These are phyloP conservation scores for Rhadinocentrus ornatus DNA, from an alignment of 2,797 vertebrate species.

Conservation along the genomic window DNA sequence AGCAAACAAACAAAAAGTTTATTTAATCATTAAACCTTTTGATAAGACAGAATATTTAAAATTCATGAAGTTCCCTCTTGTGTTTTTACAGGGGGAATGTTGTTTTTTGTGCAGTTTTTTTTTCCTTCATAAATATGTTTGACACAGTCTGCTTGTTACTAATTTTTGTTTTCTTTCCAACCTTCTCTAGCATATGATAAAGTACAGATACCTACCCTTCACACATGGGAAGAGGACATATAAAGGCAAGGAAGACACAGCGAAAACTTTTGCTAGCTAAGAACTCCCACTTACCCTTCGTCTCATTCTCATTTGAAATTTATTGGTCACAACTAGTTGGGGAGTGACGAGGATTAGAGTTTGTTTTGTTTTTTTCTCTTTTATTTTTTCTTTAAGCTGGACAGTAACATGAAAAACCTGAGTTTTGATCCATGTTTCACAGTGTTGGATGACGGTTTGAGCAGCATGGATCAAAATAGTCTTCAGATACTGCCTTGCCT, in stretches of 20 bases:
- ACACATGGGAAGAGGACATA: conserved; percentile 99
- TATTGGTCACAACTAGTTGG: conserved; percentile 59
- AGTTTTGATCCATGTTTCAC: conserved; percentile 88
- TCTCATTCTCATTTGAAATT: conserved; percentile 66
- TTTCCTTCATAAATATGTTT: background rate
- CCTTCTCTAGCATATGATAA: conserved; percentile 95
- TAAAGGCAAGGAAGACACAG: conserved; percentile 97
- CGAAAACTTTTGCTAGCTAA: conserved; percentile 98
- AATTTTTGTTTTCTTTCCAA: conserved; percentile 47
- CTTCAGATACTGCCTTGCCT: conserved; percentile 58
- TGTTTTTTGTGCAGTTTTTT: background rate
- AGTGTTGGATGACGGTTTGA: conserved; percentile 69
- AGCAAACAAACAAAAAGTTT: background rate
- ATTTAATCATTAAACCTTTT: background rate
- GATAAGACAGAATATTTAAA: background rate
- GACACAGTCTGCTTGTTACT: background rate
- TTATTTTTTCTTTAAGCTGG: conserved; percentile 54
- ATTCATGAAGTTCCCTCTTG: background rate
- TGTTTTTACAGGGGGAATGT: background rate
- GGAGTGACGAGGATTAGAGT: conserved; percentile 57
- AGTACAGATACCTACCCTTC: conserved; percentile 99
- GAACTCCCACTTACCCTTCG: conserved; percentile 56
- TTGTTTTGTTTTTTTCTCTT: conserved; percentile 41
- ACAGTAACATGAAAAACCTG: conserved; percentile 59
- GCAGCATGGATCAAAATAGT: conserved; percentile 58